Base-by-base conservation (phyloP, 2,797 vertebrate genomes). In the Trachurus trachurus region DNA sequence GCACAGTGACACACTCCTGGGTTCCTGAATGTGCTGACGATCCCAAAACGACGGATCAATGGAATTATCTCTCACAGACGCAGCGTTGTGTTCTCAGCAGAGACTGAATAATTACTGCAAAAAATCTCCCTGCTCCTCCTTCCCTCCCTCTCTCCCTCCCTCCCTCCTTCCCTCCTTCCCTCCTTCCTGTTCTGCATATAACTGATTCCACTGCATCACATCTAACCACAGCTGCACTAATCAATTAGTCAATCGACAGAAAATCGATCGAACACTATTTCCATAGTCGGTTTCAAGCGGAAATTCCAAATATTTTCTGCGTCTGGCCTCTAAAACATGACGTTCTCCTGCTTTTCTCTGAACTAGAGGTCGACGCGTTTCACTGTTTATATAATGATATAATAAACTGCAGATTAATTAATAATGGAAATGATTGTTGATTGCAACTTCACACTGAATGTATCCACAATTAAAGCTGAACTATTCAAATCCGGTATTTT, bases 31-130 rank as follows among this genome's bases (percentile, higher is more conserved):
- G 3, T 49, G 71, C 74, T 77, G 66, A 71, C 34, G 8, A 4
- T 63, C 62, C 60, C 45, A 45, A 60, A 67, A 62, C 26, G 29
- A 63, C 0, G 22, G 64, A 66, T 87, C 64, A 56, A 75, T 72
- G 71, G 54, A 49, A 12, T 75, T 16, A 67, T 77, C 15, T 3
- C 65, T 71, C 60, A 57, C 2, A 53, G 62, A 57, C 45, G 71
- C 47, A 50, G 47, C 47, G n/a, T 19, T 49, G 47, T 5, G 47
- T 49, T n/a, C n/a, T 3, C 47, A 49, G 47, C 47, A 50, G 47
- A 2, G 47, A 50, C 52, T 59, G 56, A 80, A 77, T 66, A 76
- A 73, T 76, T 34, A 49, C 59, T 16, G 34, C 6, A 10, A 31
- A 31, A 56, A 44, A 26, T 3, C 69, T n/a, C 9, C 3, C 19